Base-by-base conservation (phyloP, 2,888 invertebrate species). In the Ditula angustiorana region DNA sequence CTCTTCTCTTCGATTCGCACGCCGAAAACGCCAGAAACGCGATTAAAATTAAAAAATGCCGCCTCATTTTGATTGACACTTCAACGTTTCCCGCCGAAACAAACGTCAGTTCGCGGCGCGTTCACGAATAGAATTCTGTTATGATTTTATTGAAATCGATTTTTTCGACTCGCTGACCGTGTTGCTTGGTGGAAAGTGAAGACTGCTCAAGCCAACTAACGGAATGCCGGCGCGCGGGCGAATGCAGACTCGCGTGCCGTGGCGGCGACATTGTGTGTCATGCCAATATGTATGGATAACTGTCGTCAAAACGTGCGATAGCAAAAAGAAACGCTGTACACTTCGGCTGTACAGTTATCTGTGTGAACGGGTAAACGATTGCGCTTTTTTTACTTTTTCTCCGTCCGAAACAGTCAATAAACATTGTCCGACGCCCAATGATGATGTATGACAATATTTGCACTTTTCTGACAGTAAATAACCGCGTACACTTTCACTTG, bases 301-400 rank as follows among this genome's bases (percentile, higher is more conserved):
- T 67, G 67, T 82, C 83, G 79, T 78, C 75, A 75, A 81, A 76
- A 78, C 75, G 74, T 71, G 76, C 77, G 67, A 68, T 72, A 71
- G 74, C 73, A 70, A 74, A 78, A 79, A 78, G 77, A 79, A 79
- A 79, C 72, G 73, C 74, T 73, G 81, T n/a, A n/a, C n/a, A n/a
- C n/a, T n/a, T n/a, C n/a, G n/a, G n/a, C n/a, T n/a, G n/a, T 86
- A 90, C 90, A 83, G 90, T 89, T 90, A 89, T 71, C 71, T 78
- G 76, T 80, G 73, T 68, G 64, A 67, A 70, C 75, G 74, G 75
- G 75, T 77, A 76, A 76, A 71, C 71, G 68, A 66, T 68, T 66
- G 62, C n/a, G n/a, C 61, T 57, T 50, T 50, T 19, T 63, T 63
- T 63, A 33, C 57, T 57, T 41, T 61, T 53, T 53, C 57, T 62